Evolutionary conservation across 2,888 invertebrate genomes (phyloP).

Genomic region (Idaea biselata): DNA sequence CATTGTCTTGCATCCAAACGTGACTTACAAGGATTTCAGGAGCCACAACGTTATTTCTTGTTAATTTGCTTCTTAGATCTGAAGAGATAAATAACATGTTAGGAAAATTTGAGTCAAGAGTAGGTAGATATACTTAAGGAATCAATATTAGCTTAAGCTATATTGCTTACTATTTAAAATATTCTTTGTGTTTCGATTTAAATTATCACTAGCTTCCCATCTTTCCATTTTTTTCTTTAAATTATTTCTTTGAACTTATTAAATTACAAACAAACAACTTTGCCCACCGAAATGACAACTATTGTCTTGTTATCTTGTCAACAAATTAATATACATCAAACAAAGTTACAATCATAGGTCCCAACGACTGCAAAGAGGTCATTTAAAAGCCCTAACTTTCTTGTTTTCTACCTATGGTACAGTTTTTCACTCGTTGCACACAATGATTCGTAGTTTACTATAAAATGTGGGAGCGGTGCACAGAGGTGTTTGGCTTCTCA

Average conservation of each 20-base stretch:
- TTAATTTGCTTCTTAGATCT: conserved; percentile 34
- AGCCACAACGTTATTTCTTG: conserved; percentile 29
- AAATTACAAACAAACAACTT: not conserved
- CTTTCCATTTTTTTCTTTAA: conserved; percentile 36
- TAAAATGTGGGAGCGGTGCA: no score
- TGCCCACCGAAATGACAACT: not conserved
- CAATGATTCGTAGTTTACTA: no score
- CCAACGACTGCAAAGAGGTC: no score
- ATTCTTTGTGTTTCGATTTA: conserved; percentile 34
- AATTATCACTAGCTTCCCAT: conserved; percentile 30
- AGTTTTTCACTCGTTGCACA: no score
- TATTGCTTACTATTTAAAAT: conserved; percentile 31
- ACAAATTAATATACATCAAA: no score
- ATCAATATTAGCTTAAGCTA: conserved; percentile 4
- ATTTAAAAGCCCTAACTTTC: no score
- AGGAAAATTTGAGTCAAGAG: not conserved
- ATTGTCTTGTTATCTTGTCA: not conserved
- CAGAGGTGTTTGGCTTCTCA: no score
- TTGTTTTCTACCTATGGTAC: no score
- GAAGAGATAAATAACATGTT: conserved; percentile 23
- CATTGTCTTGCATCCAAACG: conserved; percentile 43
- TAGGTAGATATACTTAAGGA: conserved; percentile 3
- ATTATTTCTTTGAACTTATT: not conserved
- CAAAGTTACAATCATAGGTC: no score
- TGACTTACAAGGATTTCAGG: conserved; percentile 41